These are phyloP conservation scores for Pachydiplax longipennis DNA, from an alignment of 2,888 invertebrate genomes.

Conservation along the genomic window DNA sequence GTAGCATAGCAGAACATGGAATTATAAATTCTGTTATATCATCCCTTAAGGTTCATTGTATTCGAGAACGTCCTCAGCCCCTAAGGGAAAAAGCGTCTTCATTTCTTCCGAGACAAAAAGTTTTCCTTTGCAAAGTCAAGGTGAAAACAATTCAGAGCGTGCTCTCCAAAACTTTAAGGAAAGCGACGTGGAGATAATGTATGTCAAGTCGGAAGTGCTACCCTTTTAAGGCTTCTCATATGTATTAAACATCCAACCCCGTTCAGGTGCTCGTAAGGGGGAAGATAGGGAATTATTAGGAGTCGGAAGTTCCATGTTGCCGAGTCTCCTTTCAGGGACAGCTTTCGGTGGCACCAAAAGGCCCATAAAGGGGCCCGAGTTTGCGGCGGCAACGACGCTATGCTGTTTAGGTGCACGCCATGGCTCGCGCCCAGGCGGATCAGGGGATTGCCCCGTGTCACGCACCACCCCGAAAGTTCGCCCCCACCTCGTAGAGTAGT, in stretches of 20 bases:
- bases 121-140: too few relatives aligned
- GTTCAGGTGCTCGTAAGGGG: neutral
- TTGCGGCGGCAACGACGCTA: neutral
- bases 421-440: neutral
- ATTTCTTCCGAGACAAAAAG: too few relatives aligned
- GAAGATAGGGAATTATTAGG: neutral
- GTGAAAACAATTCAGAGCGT: too few relatives aligned
- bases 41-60: too few relatives aligned
- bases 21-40: too few relatives aligned
- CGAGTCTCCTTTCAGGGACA: neutral
- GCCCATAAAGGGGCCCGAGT: neutral
- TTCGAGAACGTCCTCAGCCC: too few relatives aligned
- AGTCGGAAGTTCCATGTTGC: neutral
- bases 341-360: neutral
- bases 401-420: conserved; percentile 6
- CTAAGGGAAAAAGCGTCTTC: too few relatives aligned
- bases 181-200: neutral
- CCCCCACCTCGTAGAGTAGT: neutral
- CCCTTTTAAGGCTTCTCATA: neutral
- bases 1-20: too few relatives aligned
- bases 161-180: too few relatives aligned
- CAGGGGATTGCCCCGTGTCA: conserved; percentile 29
- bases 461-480: neutral
- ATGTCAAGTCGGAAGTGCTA: neutral
- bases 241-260: neutral